Conservation (phyloP, 2,797 vertebrate genomes). For the Aphelocoma californica region DNA sequence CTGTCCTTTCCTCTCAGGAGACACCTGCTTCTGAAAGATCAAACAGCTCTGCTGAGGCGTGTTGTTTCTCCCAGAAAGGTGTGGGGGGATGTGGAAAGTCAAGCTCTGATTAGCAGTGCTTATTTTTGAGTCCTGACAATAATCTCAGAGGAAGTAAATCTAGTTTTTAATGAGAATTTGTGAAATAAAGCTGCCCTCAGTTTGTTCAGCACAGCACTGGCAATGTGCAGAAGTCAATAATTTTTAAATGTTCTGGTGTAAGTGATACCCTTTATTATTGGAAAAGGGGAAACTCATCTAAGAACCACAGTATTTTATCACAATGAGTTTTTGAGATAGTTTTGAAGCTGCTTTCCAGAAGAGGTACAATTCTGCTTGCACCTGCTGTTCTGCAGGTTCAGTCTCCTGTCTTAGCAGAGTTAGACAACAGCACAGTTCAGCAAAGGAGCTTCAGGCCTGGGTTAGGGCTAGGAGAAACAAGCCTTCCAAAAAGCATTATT, state of each 20-base stretch:
- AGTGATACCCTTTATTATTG: neutral
- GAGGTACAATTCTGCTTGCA: neutral
- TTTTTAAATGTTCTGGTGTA: neutral
- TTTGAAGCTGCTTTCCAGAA: neutral
- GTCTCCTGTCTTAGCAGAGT: accelerated
- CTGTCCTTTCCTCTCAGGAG: neutral
- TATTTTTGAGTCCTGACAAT: neutral
- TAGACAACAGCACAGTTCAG: neutral
- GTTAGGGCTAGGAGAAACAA: neutral
- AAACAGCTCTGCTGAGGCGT: neutral
- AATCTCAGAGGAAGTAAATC: neutral
- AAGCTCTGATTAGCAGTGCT: neutral
- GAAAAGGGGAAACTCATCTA: neutral
- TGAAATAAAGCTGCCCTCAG: neutral
- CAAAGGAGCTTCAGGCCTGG: neutral
- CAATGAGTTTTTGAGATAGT: neutral
- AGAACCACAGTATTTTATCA: neutral
- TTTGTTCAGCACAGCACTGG: neutral
- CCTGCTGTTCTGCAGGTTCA: neutral
- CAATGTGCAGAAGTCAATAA: neutral
- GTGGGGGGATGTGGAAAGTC: neutral
- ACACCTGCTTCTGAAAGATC: neutral
- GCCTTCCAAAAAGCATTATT: neutral
- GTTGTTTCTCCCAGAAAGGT: neutral
- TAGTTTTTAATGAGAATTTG: neutral